A percentile compares a stretch with the other conserved stretches of the same genome.
Evolutionary conservation across 2,113 vertebrate species (phyloP).

Genomic region (Daboia siamensis): DNA sequence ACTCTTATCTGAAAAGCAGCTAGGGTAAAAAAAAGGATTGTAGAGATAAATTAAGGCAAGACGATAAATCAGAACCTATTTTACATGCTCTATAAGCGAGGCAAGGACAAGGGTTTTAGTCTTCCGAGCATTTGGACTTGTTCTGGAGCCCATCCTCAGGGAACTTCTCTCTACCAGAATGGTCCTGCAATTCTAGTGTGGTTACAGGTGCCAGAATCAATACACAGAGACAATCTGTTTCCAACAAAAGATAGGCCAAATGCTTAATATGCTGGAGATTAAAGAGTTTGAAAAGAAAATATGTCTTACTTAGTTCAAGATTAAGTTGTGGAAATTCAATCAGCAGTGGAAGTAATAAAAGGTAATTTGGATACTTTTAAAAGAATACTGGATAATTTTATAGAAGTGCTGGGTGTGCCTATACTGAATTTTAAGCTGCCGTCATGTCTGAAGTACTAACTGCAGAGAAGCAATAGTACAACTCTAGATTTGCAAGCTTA

Average conservation of each 20-base stretch:
- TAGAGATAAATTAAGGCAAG: neutral
- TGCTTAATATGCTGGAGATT: neutral
- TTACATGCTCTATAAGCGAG: neutral
- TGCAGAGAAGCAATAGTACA: neutral
- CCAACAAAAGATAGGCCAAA: neutral
- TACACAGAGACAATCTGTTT: neutral
- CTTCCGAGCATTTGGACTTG: neutral
- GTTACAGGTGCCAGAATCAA: neutral
- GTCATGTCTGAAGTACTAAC: neutral
- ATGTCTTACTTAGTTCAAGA: neutral
- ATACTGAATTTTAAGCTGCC: neutral
- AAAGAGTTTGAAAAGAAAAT: neutral
- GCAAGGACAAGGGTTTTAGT: neutral
- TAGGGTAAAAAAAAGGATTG: neutral
- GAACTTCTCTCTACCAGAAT: neutral
- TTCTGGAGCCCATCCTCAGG: neutral
- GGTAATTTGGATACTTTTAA: neutral
- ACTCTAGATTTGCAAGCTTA: neutral
- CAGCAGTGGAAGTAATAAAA: neutral
- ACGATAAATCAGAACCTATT: neutral
- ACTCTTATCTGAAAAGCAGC: neutral
- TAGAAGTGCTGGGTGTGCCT: neutral
- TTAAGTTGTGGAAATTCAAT: neutral
- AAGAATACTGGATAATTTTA: neutral
- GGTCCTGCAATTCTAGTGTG: neutral